Evolutionary conservation across 2,113 vertebrate species (phyloP), one percentile per base, ranked within the genome.

Genomic region (Laticauda colubrina): DNA sequence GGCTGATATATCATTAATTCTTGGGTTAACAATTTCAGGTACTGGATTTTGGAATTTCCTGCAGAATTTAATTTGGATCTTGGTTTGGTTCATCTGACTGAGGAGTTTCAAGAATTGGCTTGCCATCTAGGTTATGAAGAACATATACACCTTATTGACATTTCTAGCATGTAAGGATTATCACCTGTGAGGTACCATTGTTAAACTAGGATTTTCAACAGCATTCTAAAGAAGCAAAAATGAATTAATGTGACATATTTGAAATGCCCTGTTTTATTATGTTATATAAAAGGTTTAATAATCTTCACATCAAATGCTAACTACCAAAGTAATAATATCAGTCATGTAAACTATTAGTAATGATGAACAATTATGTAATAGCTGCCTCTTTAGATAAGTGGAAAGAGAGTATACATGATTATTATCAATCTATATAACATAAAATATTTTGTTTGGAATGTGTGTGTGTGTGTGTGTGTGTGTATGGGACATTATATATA

Each of bases 11-110:
- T 56, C 45, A 85, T 53, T 95, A 94, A 94, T 18, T 8, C 0
- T 53, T 93, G 2, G 93, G 45, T 95, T 23, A 39, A 90, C 95
- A 2, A 75, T 98, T 98, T 95, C 96, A 99, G 99, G 98, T 99
- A 99, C 97, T 99, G 99, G 99, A 99, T 99, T 96, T 97, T 98
- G 91, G 98, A 99, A 93, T 99, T 99, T 95, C 99, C 99, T 92
- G 99, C 99, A 0, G 99, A 99, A 96, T 99, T 99, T 97, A 99
- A 99, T 96, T 97, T 99, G 98, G 99, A 99, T 96, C 97, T 99
- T 64, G 98, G 98, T 94, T 98, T 99, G 96, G 99, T 99, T 95
- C 97, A 95, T 86, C 97, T 99, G 93, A 99, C 98, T 23, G 99
- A 99, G 95, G 99, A 99, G 95, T 99, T 99, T 96, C 97, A 98